These are phyloP conservation scores for Salmo trutta DNA, from an alignment of 2,797 vertebrate genomes.

Conservation along the genomic window DNA sequence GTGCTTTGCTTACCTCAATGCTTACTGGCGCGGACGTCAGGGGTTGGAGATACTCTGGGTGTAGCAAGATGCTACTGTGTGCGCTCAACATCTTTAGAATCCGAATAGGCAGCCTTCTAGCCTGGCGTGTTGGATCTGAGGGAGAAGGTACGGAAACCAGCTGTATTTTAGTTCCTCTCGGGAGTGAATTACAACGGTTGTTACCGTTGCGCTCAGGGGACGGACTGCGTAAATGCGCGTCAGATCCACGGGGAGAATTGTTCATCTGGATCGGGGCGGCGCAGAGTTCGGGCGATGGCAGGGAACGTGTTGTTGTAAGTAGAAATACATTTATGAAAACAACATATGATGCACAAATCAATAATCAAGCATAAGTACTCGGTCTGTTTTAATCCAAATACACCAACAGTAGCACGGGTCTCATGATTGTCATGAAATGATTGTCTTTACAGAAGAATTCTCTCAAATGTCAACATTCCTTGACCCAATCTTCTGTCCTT, in stretches of 20 bases:
- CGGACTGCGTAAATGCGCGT: conserved; percentile 78
- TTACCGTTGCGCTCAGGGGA: conserved; percentile 74
- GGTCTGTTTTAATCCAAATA: conserved; percentile 61
- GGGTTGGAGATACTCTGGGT: conserved; percentile 96
- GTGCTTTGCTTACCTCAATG: conserved; percentile 84
- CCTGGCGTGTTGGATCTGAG: conserved; percentile 86
- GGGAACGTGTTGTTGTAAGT: conserved; percentile 44
- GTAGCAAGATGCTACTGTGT: conserved; percentile 93
- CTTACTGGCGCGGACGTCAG: conserved; percentile 93
- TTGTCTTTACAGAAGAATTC: conserved; percentile 62
- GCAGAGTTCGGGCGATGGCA: conserved; percentile 51
- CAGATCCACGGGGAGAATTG: conserved; percentile 85
- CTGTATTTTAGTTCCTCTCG: conserved; percentile 62
- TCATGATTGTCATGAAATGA: conserved; percentile 46
- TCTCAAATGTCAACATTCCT: conserved; percentile 69
- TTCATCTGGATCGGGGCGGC: conserved; percentile 88
- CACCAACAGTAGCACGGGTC: conserved; percentile 53
- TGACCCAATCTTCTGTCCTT: conserved; percentile 28
- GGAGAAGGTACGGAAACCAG: conserved; percentile 72
- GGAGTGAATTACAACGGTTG: conserved; percentile 45
- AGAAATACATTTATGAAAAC: conserved; percentile 58
- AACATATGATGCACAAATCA: conserved; percentile 42
- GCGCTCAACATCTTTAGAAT: conserved; percentile 97
- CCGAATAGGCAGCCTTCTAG: conserved; percentile 88
- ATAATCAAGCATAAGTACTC: conserved; percentile 5